These are phyloP conservation scores for Leptinotarsa haldemani DNA, from an alignment of 2,888 invertebrate species.

Conservation along the genomic window DNA sequence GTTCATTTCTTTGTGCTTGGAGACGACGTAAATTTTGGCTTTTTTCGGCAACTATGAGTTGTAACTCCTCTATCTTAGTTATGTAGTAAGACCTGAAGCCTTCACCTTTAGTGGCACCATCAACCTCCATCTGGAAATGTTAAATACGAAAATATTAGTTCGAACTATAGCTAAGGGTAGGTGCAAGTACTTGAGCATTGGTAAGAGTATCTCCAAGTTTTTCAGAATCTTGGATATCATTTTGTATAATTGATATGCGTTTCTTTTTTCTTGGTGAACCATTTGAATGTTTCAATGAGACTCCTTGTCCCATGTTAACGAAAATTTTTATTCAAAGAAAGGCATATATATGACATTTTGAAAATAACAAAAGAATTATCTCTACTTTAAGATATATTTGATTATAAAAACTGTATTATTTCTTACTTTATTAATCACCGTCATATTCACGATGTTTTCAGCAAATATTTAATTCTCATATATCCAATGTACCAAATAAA, in stretches of 20 bases:
- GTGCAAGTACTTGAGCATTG: constrained; percentile 6
- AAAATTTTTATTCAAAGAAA: constrained; percentile 36
- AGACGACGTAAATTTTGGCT: constrained; percentile 95
- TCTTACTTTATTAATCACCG: constrained; percentile 54
- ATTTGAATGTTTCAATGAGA: constrained; percentile 41
- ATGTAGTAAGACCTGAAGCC: constrained; percentile 96
- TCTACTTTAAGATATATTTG: constrained; percentile 22
- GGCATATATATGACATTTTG: constrained; percentile 38
- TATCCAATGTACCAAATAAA: not conserved
- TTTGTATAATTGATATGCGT: constrained; percentile 15
- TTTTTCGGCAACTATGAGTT: constrained; percentile 96
- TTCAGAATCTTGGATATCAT: constrained; percentile 19
- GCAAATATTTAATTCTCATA: not conserved
- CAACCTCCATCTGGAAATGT: constrained; percentile 77
- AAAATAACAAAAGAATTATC: constrained; percentile 36
- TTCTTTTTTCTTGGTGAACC: constrained; percentile 32
- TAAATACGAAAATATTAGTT: not conserved
- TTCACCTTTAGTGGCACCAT: constrained; percentile 78
- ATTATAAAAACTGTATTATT: constrained; percentile 16
- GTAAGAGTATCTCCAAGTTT: constrained; percentile 3
- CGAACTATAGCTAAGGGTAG: not conserved
- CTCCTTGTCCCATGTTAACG: constrained; percentile 48
- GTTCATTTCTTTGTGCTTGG: constrained; percentile 98
- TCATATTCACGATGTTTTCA: constrained; percentile 39
- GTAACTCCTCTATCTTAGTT: constrained; percentile 97